Conservation (phyloP, 2,797 vertebrate species). For the Pelochelys cantorii region DNA sequence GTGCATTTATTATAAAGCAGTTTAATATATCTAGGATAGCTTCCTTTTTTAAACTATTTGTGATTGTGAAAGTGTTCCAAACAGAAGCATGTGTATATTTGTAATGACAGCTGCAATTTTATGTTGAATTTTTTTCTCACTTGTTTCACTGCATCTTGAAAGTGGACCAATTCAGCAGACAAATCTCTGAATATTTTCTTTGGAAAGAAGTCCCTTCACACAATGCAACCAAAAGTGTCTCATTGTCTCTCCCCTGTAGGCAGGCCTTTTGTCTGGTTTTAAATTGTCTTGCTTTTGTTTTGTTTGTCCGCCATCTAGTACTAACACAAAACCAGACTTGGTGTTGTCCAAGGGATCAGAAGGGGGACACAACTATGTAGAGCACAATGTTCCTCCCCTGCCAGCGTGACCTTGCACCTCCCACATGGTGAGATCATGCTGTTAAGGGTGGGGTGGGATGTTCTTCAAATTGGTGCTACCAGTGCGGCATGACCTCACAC, state of each 20-base stretch:
- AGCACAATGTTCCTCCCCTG: not conserved
- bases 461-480: too few relatives aligned
- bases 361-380: not conserved
- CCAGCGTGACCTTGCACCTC: not conserved
- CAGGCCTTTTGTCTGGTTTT: not conserved
- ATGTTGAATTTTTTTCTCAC: not conserved
- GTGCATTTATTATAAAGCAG: not conserved
- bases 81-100: not conserved
- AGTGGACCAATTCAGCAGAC: not conserved
- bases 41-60: not conserved
- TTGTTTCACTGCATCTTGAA: not conserved
- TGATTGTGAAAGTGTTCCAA: not conserved
- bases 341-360: not conserved
- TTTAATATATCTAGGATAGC: conserved; percentile 25
- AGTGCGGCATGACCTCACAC: too few relatives aligned
- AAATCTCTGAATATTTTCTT: rapidly evolving
- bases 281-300: not conserved
- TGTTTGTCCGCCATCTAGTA: not conserved
- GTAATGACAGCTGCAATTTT: not conserved
- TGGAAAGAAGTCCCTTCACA: not conserved
- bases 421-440: too few relatives aligned
- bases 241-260: not conserved
- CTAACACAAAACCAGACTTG: not conserved
- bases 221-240: not conserved
- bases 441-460: too few relatives aligned